Conservation (phyloP, 1,140 invertebrate species). For the Saccostrea cuccullata region DNA sequence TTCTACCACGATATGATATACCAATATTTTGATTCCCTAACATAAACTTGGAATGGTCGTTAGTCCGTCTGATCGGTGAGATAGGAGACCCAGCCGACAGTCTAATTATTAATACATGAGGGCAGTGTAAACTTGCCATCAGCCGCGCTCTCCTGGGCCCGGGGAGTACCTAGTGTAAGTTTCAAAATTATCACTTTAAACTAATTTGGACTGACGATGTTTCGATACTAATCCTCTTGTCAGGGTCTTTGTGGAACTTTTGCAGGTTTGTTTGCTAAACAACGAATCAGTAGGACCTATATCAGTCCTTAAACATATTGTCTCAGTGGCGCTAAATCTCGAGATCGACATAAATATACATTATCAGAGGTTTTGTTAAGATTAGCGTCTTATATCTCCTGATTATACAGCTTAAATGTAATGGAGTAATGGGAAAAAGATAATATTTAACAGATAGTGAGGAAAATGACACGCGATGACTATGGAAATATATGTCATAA, state of each 20-base stretch:
- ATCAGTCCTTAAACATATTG: slow-evolving; percentile 21
- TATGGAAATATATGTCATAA: background rate
- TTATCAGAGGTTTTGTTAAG: slow-evolving; percentile 24
- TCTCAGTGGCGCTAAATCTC: slow-evolving; percentile 5
- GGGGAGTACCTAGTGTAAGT: slow-evolving; percentile 1
- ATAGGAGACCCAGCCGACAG: slow-evolving; percentile 8
- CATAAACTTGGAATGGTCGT: slow-evolving; percentile 18
- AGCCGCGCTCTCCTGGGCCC: background rate
- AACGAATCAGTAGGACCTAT: background rate
- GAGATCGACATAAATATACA: slow-evolving; percentile 2
- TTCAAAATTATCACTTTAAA: slow-evolving; percentile 29
- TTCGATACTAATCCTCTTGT: slow-evolving; percentile 21
- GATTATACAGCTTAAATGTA: slow-evolving; percentile 25
- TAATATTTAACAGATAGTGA: slow-evolving; percentile 6
- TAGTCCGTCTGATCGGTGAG: slow-evolving; percentile 15
- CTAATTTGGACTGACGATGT: slow-evolving; percentile 32
- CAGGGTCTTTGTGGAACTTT: background rate
- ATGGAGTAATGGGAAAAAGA: background rate
- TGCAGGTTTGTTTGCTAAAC: slow-evolving; percentile 16
- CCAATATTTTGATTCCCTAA: slow-evolving; percentile 32
- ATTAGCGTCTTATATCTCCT: background rate
- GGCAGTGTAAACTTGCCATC: background rate
- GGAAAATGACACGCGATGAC: slow-evolving; percentile 25
- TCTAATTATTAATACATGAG: slow-evolving; percentile 25
- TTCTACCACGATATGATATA: slow-evolving; percentile 5